A percentile compares a stretch with the other conserved stretches of the same genome.
Conservation (phyloP, 2,113 vertebrate genomes). For the Microtus oregoni region DNA sequence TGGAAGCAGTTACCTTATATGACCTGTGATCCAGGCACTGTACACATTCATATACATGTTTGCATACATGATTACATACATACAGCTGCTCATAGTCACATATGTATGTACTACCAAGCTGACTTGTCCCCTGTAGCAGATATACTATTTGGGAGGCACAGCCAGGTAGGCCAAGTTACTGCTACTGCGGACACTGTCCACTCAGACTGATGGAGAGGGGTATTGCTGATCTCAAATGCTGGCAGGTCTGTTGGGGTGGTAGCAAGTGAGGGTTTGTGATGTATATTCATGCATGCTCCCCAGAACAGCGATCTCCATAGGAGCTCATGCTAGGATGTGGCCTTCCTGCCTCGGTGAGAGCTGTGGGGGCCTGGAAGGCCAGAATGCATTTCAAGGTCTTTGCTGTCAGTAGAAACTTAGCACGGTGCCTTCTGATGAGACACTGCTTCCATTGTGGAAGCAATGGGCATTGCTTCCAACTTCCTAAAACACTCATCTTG, state of each 20-base stretch:
- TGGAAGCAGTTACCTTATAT: not conserved
- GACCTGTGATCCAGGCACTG: not conserved
- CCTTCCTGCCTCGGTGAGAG: not conserved
- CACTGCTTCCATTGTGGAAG: too few species aligned
- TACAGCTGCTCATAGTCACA: not conserved
- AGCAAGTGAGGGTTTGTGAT: not conserved
- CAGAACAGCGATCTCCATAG: not conserved
- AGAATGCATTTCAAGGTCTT: not conserved
- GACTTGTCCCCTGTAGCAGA: not conserved
- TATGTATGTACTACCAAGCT: not conserved
- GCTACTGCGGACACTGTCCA: not conserved
- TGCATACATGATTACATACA: not conserved
- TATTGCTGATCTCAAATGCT: not conserved
- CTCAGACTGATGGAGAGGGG: not conserved
- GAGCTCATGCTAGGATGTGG: not conserved
- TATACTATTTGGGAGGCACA: not conserved
- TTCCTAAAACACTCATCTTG: not conserved
- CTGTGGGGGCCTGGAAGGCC: not conserved
- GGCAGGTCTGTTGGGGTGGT: not conserved
- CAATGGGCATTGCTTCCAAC: too few species aligned
- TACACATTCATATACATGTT: not conserved
- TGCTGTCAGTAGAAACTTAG: not conserved
- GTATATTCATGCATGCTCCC: not conserved
- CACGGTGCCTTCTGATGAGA: not conserved
- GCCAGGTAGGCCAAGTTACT: not conserved